Evolutionary conservation across 2,888 invertebrate genomes (phyloP).

Genomic region (Thyatira batis): DNA sequence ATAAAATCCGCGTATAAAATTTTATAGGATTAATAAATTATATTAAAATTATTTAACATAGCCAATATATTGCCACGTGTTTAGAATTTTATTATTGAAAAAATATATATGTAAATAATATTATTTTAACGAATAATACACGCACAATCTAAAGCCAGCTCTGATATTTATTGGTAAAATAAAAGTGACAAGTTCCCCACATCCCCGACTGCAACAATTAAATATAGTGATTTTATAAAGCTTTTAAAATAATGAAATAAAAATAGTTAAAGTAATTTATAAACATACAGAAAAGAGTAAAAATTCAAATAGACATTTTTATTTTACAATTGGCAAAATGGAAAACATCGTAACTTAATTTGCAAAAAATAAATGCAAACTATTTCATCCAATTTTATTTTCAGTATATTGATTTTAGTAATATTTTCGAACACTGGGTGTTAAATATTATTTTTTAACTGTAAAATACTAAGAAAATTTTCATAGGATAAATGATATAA

Average conservation of each 20-base stretch:
- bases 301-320: not conserved
- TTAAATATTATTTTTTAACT: not conserved
- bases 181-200: constrained; percentile 28
- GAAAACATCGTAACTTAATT: not conserved
- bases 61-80: not conserved
- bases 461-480: not conserved
- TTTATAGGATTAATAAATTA: not conserved
- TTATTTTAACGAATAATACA: constrained; percentile 42
- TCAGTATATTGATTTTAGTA: not conserved
- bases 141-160: constrained; percentile 63
- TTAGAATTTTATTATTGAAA: constrained; percentile 1
- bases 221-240: constrained; percentile 44
- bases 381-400: too few relatives aligned
- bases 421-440: not conserved
- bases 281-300: constrained; percentile 13
- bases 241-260: constrained; percentile 28
- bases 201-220: constrained; percentile 37
- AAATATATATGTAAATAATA: constrained; percentile 9
- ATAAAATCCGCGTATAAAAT: not conserved
- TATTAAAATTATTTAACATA: not conserved
- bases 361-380: not conserved
- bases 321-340: not conserved
- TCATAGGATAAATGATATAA: not conserved
- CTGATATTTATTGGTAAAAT: constrained; percentile 29
- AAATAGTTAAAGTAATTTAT: constrained; percentile 21